These are phyloP conservation scores for Sciurus niger DNA, from an alignment of 2,113 vertebrate genomes.

Conservation along the genomic window DNA sequence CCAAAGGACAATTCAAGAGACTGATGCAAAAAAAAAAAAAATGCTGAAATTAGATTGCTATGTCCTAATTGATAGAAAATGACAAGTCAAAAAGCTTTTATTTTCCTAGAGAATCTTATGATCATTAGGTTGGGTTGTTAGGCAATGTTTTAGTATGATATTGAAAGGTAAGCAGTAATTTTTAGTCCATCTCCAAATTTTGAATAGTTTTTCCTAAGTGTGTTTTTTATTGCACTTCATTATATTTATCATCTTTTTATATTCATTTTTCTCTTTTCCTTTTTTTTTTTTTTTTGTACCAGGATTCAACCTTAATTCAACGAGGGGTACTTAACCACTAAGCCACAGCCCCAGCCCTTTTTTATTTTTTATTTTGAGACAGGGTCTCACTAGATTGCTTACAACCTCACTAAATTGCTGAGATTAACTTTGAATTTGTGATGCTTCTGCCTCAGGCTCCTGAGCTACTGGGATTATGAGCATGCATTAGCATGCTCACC, in stretches of 20 bases:
- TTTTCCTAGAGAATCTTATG: not conserved
- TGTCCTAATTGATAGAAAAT: not conserved
- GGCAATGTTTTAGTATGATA: not conserved
- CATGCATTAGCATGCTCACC: too few relatives aligned
- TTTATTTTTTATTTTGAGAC: too few relatives aligned
- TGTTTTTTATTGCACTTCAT: not conserved
- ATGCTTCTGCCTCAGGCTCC: too few relatives aligned
- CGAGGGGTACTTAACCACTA: too few relatives aligned
- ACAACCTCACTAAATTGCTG: too few relatives aligned
- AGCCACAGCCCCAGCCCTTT: too few relatives aligned
- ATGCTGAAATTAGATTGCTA: not conserved
- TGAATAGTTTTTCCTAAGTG: not conserved
- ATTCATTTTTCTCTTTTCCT: not conserved
- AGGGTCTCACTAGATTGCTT: too few relatives aligned
- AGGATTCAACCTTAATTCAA: too few relatives aligned
- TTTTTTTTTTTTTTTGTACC: too few relatives aligned
- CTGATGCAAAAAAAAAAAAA: not conserved
- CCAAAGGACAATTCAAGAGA: too few relatives aligned
- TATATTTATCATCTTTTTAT: not conserved
- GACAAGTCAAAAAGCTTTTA: not conserved
- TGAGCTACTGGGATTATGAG: too few relatives aligned
- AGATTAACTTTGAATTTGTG: too few relatives aligned
- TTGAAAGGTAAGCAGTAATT: not conserved
- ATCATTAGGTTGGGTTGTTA: not conserved
- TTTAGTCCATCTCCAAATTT: constrained; percentile 1